Conservation (phyloP, 2,888 invertebrate species). For the Iselma pallidipennis region DNA sequence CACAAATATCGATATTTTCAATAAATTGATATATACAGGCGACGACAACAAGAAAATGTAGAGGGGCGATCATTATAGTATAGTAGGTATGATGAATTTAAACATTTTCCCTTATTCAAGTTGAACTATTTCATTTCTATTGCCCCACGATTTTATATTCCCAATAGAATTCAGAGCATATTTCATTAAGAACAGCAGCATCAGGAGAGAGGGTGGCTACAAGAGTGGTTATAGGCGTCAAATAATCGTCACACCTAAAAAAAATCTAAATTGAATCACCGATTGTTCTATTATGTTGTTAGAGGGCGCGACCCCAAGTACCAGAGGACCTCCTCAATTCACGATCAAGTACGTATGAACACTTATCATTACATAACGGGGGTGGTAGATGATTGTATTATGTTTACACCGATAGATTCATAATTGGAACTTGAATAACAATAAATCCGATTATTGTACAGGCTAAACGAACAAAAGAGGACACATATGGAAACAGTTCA, state of each 20-base stretch:
- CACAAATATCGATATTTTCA: slow-evolving; percentile 43
- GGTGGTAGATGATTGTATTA: slow-evolving; percentile 47
- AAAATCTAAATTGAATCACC: slow-evolving; percentile 72
- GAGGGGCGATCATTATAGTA: slow-evolving; percentile 39
- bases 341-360: slow-evolving; percentile 56
- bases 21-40: slow-evolving; percentile 38
- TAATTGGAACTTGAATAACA: slow-evolving; percentile 14
- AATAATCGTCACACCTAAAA: slow-evolving; percentile 58
- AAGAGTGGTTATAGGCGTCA: slow-evolving; percentile 51
- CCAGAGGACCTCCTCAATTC: slow-evolving; percentile 48
- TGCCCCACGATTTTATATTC: slow-evolving; percentile 42
- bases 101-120: slow-evolving; percentile 49
- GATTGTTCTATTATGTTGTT: slow-evolving; percentile 73
- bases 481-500: not conserved
- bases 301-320: slow-evolving; percentile 60
- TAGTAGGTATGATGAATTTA: slow-evolving; percentile 41
- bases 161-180: slow-evolving; percentile 49
- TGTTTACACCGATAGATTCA: slow-evolving; percentile 34
- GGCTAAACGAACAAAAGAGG: not conserved
- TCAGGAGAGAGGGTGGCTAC: slow-evolving; percentile 23
- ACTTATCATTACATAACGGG: slow-evolving; percentile 52
- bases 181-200: slow-evolving; percentile 52
- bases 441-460: slow-evolving; percentile 9
- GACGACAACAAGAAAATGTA: not conserved
- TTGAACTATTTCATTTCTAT: slow-evolving; percentile 53